Evolutionary conservation across 1,140 invertebrate genomes (phyloP).

Genomic region (Dufourea novaeangliae): DNA sequence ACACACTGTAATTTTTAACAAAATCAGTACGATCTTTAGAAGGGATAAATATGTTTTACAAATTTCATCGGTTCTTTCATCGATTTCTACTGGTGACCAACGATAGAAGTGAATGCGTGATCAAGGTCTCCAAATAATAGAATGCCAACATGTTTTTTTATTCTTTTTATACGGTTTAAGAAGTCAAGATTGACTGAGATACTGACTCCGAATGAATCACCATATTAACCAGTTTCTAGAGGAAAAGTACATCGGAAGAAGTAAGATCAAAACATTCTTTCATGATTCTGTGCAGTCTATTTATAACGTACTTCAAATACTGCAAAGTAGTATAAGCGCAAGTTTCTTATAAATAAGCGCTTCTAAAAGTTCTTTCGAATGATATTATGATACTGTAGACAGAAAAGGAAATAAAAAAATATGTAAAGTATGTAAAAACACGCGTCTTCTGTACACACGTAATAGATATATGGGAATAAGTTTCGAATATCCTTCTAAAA

Average conservation of each 20-base stretch:
- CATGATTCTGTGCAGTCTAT: no score
- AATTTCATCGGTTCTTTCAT: not conserved
- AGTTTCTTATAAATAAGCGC: no score
- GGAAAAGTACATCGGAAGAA: not conserved
- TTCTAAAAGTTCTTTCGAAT: not conserved
- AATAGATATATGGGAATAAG: not conserved
- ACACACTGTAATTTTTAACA: not conserved
- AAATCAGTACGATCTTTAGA: not conserved
- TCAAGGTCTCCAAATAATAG: not conserved
- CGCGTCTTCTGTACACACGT: not conserved
- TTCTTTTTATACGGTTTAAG: not conserved
- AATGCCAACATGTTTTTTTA: not conserved
- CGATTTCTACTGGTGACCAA: not conserved
- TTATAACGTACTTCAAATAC: no score
- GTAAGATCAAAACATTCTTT: not conserved
- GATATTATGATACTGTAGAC: no score
- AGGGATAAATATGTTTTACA: not conserved
- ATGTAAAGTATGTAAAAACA: not conserved
- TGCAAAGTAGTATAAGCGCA: no score
- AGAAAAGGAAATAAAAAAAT: not conserved
- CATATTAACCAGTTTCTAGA: not conserved
- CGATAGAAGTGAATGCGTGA: not conserved
- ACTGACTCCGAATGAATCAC: slow-evolving; percentile 1
- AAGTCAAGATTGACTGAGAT: not conserved
- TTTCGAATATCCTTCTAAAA: not conserved